Conservation (phyloP, 2,113 vertebrate species). For the Ivindomyrus marchei region DNA sequence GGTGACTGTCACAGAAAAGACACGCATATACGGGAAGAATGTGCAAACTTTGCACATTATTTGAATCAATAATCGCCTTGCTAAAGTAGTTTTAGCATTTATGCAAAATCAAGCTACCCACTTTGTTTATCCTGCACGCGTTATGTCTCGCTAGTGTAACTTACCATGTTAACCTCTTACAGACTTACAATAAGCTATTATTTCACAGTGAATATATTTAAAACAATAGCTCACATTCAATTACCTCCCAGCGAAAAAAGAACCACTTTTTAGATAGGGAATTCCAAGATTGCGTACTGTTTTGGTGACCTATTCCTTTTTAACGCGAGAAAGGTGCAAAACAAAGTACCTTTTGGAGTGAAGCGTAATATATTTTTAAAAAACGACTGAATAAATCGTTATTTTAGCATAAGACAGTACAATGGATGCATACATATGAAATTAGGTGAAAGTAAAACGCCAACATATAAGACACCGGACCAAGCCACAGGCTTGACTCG, state of each 20-base stretch:
- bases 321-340: neutral
- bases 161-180: neutral
- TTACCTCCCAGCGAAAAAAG: neutral
- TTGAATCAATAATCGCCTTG: neutral
- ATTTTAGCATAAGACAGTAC: neutral
- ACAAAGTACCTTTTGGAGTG: neutral
- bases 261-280: neutral
- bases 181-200: neutral
- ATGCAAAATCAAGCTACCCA: neutral
- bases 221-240: neutral
- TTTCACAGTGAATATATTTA: neutral
- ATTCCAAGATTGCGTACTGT: neutral
- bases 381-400: neutral
- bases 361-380: neutral
- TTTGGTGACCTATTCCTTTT: neutral
- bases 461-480: neutral
- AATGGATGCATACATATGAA: neutral
- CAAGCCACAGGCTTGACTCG: neutral
- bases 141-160: neutral
- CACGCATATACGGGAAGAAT: neutral
- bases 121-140: neutral
- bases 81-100: neutral
- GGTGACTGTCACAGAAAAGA: neutral
- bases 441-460: neutral
- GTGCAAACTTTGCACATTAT: neutral